Percentiles rank a stretch among this genome's conserved stretches.
Conservation (phyloP, 2,797 vertebrate species). For the Lagodon rhomboides region DNA sequence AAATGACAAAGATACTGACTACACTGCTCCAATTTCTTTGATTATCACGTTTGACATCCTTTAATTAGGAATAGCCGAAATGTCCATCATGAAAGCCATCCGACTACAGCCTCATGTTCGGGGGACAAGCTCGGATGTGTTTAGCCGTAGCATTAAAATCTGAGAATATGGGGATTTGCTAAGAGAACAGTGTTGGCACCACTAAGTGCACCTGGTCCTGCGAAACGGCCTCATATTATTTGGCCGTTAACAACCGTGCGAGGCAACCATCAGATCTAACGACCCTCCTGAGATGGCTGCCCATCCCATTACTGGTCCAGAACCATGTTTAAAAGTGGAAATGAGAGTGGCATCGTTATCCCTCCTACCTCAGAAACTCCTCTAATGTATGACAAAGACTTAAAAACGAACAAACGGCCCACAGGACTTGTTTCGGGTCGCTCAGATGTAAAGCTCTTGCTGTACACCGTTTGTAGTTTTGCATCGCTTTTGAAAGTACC, state of each 20-base stretch:
- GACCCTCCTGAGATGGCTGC: slow-evolving; percentile 58
- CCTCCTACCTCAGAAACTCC: slow-evolving; percentile 5
- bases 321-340: slow-evolving; percentile 59
- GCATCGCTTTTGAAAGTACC: background rate
- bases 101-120: background rate
- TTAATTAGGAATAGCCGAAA: slow-evolving; percentile 1
- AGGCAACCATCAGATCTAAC: slow-evolving; percentile 69
- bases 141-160: slow-evolving; percentile 35
- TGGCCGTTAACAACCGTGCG: slow-evolving; percentile 65
- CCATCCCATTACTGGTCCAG: slow-evolving; percentile 56
- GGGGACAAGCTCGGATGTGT: slow-evolving; percentile 21
- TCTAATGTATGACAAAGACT: slow-evolving; percentile 9
- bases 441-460: slow-evolving; percentile 2
- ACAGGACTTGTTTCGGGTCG: background rate
- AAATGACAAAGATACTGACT: background rate
- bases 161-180: slow-evolving; percentile 45
- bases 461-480: slow-evolving; percentile 1
- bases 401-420: background rate
- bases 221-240: slow-evolving; percentile 68
- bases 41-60: slow-evolving; percentile 5
- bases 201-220: slow-evolving; percentile 63
- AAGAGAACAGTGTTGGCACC: slow-evolving; percentile 37
- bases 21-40: background rate
- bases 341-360: slow-evolving; percentile 14
- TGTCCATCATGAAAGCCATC: slow-evolving; percentile 16